These are phyloP conservation scores for Podilymbus podiceps DNA, from an alignment of 2,113 vertebrate species.

Conservation along the genomic window DNA sequence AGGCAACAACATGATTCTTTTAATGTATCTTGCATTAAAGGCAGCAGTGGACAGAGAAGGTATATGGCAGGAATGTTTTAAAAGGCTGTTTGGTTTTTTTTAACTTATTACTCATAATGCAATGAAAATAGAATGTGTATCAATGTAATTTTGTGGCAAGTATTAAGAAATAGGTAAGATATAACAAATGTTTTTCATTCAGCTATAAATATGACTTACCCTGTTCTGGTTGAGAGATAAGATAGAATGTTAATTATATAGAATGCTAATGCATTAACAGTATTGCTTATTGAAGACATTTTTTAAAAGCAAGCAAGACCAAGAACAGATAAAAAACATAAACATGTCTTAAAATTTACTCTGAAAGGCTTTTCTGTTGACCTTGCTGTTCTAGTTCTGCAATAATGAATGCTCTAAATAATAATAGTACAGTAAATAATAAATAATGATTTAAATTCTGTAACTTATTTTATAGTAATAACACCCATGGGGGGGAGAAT, in stretches of 20 bases:
- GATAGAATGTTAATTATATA: not conserved
- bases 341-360: not conserved
- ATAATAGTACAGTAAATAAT: not conserved
- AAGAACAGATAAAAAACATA: not conserved
- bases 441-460: not conserved
- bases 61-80: not conserved
- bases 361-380: not conserved
- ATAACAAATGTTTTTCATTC: not conserved
- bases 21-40: not conserved
- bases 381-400: not conserved
- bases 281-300: not conserved
- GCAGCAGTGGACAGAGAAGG: constrained; percentile 13
- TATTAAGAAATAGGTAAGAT: constrained; percentile 27
- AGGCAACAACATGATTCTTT: constrained; percentile 17
- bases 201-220: not conserved
- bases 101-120: not conserved
- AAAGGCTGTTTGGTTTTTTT: not conserved
- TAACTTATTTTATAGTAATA: not conserved
- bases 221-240: not conserved
- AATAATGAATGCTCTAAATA: not conserved
- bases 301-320: not conserved
- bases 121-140: not conserved
- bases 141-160: not conserved
- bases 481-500: not conserved
- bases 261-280: not conserved